Conservation (phyloP, 2,113 vertebrate species). For the Muntiacus muntjak region DNA sequence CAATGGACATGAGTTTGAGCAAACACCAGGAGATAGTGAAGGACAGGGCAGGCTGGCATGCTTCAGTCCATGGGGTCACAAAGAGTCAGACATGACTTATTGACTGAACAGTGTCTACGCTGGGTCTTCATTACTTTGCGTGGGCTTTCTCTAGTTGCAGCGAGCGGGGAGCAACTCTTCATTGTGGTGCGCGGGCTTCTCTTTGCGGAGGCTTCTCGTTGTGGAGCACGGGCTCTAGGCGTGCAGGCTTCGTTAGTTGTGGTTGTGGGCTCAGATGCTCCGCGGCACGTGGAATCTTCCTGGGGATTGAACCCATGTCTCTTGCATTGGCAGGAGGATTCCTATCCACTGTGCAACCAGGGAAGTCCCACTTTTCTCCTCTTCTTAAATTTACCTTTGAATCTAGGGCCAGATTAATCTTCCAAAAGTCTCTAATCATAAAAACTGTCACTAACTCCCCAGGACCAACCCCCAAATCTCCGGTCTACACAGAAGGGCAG, state of each 20-base stretch:
- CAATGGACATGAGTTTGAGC: background rate
- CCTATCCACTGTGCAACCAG: background rate
- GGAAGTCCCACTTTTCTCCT: background rate
- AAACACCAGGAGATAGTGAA: background rate
- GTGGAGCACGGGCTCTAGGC: background rate
- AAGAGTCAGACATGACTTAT: background rate
- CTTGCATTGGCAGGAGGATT: background rate
- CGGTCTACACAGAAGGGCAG: background rate
- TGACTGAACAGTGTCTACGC: background rate
- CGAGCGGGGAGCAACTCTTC: background rate
- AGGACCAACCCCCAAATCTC: background rate
- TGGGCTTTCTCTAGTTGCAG: background rate
- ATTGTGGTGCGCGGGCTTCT: fast-evolving
- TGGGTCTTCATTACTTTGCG: background rate
- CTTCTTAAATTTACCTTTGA: background rate
- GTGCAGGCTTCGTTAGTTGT: background rate
- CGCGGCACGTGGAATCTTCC: background rate
- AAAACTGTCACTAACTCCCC: background rate
- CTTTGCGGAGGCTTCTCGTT: background rate
- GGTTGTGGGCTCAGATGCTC: background rate
- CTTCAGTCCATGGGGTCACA: background rate
- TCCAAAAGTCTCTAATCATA: background rate
- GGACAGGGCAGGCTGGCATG: fast-evolving
- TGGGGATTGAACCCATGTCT: background rate
- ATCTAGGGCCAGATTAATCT: background rate